A percentile compares a stretch with the other conserved stretches of the same genome.
phyloP scores from a whole-genome alignment of 1,140 invertebrate species.

The Caenorhabditis inopinata region DNA sequence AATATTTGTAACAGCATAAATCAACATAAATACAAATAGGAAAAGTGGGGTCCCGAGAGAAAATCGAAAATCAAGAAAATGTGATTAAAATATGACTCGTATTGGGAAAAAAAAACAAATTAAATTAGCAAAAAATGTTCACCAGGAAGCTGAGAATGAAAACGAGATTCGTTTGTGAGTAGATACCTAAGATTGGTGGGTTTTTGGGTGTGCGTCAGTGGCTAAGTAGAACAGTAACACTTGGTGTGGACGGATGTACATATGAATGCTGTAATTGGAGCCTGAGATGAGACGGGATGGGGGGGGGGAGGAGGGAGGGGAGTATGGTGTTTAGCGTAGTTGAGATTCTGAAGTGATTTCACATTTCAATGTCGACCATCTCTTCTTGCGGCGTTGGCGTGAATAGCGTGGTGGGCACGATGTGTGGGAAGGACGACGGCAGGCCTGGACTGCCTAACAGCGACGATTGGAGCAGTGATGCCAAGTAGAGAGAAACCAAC shows the following conservation, averaged over 20 bases:
- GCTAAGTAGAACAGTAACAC: not conserved
- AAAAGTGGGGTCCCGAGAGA: not conserved
- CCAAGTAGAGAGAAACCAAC: not conserved
- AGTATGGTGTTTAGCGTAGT: no score
- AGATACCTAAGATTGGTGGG: conserved; percentile 7
- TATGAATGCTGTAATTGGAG: no score
- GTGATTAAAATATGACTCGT: not conserved
- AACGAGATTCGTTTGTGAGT: not conserved
- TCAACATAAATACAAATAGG: not conserved
- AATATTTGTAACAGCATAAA: no score
- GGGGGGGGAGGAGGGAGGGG: no score
- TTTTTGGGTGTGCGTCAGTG: not conserved
- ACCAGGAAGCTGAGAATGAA: not conserved
- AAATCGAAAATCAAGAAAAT: not conserved
- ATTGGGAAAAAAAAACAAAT: not conserved
- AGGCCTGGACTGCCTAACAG: not conserved
- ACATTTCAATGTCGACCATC: conserved; percentile 11
- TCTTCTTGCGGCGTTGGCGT: not conserved
- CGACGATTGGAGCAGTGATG: not conserved
- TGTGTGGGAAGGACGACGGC: not conserved
- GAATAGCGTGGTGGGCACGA: not conserved
- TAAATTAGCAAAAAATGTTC: conserved; percentile 12
- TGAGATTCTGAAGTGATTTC: no score
- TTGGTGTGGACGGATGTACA: no score
- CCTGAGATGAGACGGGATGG: no score